phyloP scores from a whole-genome alignment of 2,888 invertebrate genomes.

The Cheilosia grossa region DNA sequence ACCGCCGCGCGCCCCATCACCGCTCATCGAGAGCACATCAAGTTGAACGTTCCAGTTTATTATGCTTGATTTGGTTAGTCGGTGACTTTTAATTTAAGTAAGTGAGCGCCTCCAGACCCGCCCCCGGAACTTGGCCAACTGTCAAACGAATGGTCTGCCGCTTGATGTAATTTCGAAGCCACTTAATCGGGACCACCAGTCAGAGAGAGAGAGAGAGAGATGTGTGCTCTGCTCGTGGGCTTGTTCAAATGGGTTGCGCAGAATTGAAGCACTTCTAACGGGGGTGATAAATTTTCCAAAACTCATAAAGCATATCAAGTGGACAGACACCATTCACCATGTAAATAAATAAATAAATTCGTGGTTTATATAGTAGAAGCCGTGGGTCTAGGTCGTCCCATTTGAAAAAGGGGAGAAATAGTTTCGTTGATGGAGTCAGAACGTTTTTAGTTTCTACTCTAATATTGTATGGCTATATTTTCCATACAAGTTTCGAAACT shows the following conservation, averaged over 20 bases:
- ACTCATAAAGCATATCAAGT: conserved; percentile 34
- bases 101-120: conserved; percentile 1
- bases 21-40: background rate
- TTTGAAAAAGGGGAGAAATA: too few relatives aligned
- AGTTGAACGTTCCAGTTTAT: conserved; percentile 55
- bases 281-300: conserved; percentile 39
- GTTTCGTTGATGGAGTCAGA: too few relatives aligned
- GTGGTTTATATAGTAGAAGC: too few relatives aligned
- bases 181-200: conserved; percentile 40
- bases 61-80: conserved; percentile 60
- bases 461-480: too few relatives aligned
- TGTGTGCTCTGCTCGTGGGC: conserved; percentile 10
- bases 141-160: conserved; percentile 44
- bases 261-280: conserved; percentile 30
- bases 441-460: too few relatives aligned
- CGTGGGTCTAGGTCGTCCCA: too few relatives aligned
- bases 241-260: conserved; percentile 8
- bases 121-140: conserved; percentile 27
- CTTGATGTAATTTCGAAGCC: conserved; percentile 32
- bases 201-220: background rate
- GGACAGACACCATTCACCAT: background rate
- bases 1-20: conserved; percentile 16
- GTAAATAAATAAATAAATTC: too few relatives aligned
- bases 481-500: too few relatives aligned
- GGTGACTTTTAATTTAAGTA: conserved; percentile 57